A percentile compares a stretch with the other conserved stretches of the same genome.
Conservation (phyloP, 2,113 vertebrate species). For the Oxyura jamaicensis region DNA sequence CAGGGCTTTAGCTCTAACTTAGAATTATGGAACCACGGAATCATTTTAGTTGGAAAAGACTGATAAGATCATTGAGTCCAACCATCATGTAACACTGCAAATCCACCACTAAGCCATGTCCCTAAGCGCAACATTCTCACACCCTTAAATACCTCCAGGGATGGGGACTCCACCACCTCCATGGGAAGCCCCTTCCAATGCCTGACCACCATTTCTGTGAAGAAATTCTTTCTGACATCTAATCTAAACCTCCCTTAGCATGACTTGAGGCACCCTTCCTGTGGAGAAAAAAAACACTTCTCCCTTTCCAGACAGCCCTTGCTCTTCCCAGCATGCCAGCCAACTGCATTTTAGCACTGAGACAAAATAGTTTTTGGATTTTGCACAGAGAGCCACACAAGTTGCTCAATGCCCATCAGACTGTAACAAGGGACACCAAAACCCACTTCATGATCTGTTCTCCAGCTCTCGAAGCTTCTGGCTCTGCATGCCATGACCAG, state of each 20-base stretch:
- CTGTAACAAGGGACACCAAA: background rate
- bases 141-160: background rate
- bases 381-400: background rate
- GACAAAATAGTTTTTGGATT: background rate
- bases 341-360: background rate
- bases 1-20: background rate
- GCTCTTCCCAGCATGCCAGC: background rate
- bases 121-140: background rate
- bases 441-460: background rate
- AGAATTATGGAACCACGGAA: background rate
- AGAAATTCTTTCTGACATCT: background rate
- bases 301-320: background rate
- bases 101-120: background rate
- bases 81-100: background rate
- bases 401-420: background rate
- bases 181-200: background rate
- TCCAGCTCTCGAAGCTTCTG: background rate
- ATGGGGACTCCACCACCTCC: background rate
- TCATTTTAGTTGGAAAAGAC: background rate
- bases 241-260: background rate
- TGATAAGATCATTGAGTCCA: background rate
- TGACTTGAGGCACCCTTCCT: background rate
- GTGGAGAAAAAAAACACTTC: background rate
- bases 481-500: background rate
- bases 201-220: background rate